Percentiles rank a stretch among this genome's conserved stretches.
These are phyloP conservation scores for Meghimatium bilineatum DNA, from an alignment of 2,888 invertebrate species.

Conservation along the genomic window DNA sequence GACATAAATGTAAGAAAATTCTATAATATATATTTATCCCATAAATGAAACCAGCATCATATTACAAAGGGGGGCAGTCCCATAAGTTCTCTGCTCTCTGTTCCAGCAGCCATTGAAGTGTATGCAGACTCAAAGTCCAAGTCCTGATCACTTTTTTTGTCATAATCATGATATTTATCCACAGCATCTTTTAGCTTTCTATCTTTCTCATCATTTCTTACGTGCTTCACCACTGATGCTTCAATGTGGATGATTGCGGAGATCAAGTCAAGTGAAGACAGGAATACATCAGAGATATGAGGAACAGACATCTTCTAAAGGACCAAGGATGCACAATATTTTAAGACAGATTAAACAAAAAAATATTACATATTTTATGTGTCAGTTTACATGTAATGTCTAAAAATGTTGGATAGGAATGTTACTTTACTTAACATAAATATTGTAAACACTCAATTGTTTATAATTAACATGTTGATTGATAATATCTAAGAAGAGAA, in stretches of 20 bases:
- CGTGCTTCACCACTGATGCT: not conserved
- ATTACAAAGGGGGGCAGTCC: too few species aligned
- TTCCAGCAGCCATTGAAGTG: too few species aligned
- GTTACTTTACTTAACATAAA: not conserved
- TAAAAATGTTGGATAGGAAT: not conserved
- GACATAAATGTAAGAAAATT: too few species aligned
- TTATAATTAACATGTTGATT: not conserved
- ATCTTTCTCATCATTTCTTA: not conserved
- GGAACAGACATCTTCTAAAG: not conserved
- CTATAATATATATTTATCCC: too few species aligned
- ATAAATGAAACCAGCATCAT: too few species aligned
- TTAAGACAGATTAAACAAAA: too few species aligned
- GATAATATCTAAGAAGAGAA: too few species aligned
- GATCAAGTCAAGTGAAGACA: constrained; percentile 4
- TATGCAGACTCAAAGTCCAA: too few species aligned
- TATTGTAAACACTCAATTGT: not conserved
- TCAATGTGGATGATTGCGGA: not conserved
- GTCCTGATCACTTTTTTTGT: too few species aligned
- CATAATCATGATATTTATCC: not conserved
- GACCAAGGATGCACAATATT: not conserved
- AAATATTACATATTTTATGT: not conserved
- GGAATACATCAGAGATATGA: not conserved
- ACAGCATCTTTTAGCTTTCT: not conserved
- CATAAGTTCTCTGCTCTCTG: too few species aligned
- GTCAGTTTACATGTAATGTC: not conserved